Evolutionary conservation across 2,113 vertebrate species (phyloP), one percentile per base, ranked within the genome.

Genomic region (Centropus bengalensis): DNA sequence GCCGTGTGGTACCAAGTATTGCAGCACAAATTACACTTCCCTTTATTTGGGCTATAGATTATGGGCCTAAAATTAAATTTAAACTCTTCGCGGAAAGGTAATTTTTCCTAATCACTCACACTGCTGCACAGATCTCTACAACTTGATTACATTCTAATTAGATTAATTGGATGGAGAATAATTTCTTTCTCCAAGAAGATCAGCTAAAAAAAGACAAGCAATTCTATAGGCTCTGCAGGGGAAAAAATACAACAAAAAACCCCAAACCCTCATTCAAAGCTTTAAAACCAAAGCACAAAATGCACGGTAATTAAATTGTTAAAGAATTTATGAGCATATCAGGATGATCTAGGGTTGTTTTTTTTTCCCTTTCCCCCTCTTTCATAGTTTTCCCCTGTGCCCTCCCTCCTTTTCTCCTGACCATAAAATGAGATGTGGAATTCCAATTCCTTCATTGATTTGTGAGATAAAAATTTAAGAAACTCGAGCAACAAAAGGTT

Each of bases 91-190:
- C 18, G 5, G 93, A 93, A 88, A 97, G 96, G 90, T 94, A 96
- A 96, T 97, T 97, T 97, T 96, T 97, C 90, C 95, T 96, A 95
- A 97, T 97, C 97, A 96, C 88, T 96, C 94, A 97, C 87, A 56
- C 93, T 94, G 94, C 97, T 91, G 96, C 96, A 91, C 96, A 91
- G 88, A 97, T 97, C 89, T 95, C 95, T 91, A 89, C 94, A 92
- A 97, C 76, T 96, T 96, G 95, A 97, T 97, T 97, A 96, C 54
- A 3, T 92, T 86, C 94, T 98, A 97, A 97, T 98, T 97, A 97
- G 95, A 97, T 97, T 97, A 97, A 98, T 97, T 97, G 96, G 91
- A 94, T 91, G 90, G 95, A 97, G 97, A 97, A 87, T 91, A 90
- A 96, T 96, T 96, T 94, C 86, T 95, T 95, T 97, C 88, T 97